Evolutionary conservation across 2,113 vertebrate genomes (phyloP).

Genomic region (Dinomys branickii): DNA sequence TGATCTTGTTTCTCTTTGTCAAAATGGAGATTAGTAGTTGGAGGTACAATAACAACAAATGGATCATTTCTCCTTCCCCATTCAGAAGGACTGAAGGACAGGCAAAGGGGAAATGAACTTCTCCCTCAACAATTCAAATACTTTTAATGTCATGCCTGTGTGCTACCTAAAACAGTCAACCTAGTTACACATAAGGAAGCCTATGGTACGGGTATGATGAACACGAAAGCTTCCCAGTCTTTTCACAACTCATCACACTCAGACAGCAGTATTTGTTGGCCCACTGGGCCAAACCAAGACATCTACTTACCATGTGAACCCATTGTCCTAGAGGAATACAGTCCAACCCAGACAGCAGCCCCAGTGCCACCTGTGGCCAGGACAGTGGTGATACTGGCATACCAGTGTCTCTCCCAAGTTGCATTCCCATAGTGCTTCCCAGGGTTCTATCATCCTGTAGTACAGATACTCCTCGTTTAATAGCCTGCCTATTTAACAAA

Average conservation of each 20-base stretch:
- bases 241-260: neutral
- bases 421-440: neutral
- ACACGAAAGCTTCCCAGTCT: neutral
- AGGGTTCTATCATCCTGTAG: neutral
- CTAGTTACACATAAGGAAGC: neutral
- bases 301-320: neutral
- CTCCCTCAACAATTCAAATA: neutral
- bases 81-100: neutral
- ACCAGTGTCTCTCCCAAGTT: neutral
- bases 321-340: neutral
- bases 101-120: neutral
- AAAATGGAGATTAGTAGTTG: neutral
- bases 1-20: neutral
- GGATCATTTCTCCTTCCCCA: neutral
- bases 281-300: neutral
- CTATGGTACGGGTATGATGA: neutral
- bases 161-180: neutral
- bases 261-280: neutral
- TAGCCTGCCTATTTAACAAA: neutral
- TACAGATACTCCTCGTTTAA: neutral
- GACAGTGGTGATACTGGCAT: neutral
- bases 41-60: neutral
- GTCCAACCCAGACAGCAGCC: neutral
- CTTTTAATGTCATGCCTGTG: neutral
- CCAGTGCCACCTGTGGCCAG: neutral